phyloP scores from a whole-genome alignment of 2,797 vertebrate species.

The Galagoides demidoff region DNA sequence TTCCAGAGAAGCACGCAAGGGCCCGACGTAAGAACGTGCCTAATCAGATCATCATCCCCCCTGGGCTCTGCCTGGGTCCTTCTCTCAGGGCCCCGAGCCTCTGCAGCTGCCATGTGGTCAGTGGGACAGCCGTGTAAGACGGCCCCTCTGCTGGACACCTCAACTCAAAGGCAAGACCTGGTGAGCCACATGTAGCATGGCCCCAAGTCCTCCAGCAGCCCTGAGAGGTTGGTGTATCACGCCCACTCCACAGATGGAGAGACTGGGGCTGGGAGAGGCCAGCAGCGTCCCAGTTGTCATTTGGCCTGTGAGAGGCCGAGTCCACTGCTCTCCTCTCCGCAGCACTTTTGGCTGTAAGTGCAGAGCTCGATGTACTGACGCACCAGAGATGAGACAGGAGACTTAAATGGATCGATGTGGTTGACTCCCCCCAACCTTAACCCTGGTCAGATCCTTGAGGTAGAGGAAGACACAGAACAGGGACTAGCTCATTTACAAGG shows the following conservation, averaged over 20 bases:
- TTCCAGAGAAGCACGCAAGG: rapidly evolving
- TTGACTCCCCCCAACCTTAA: no score
- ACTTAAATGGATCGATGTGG: rapidly evolving
- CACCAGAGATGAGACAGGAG: background rate
- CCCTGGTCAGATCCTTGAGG: background rate
- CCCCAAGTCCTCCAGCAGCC: background rate
- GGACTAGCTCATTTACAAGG: background rate
- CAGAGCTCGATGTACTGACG: background rate
- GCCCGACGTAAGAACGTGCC: no score
- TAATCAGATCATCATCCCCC: background rate
- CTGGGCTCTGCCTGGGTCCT: rapidly evolving
- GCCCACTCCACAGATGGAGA: background rate
- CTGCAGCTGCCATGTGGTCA: rapidly evolving
- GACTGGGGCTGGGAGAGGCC: background rate
- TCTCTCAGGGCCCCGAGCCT: background rate
- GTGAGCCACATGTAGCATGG: background rate
- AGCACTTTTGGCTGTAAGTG: background rate
- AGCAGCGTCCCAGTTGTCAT: background rate
- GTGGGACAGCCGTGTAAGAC: rapidly evolving
- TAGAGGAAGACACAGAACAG: no score
- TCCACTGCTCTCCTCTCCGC: background rate
- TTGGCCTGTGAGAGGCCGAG: background rate
- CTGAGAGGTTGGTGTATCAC: rapidly evolving
- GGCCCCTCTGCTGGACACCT: no score
- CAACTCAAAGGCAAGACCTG: background rate